A percentile compares a stretch with the other conserved stretches of the same genome.
These are phyloP conservation scores for Drosophila fungiperda DNA, from an alignment of 2,888 invertebrate species.

Conservation along the genomic window DNA sequence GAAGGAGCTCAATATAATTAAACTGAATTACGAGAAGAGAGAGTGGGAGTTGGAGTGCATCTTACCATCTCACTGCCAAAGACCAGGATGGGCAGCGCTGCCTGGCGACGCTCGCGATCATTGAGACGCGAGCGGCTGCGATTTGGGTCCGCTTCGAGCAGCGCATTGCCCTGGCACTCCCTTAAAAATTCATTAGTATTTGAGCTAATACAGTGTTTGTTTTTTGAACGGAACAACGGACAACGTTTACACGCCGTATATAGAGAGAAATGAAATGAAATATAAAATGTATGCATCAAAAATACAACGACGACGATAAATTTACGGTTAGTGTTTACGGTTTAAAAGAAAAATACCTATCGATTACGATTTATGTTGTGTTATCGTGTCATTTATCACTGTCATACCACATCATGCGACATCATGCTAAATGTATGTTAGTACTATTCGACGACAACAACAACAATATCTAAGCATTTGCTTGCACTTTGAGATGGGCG, in stretches of 20 bases:
- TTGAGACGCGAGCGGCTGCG: slow-evolving; percentile 87
- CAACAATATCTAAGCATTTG: slow-evolving; percentile 21
- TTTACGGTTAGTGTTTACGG: slow-evolving; percentile 39
- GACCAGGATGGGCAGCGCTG: slow-evolving; percentile 94
- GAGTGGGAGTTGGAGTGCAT: neutral
- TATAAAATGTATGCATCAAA: slow-evolving; percentile 47
- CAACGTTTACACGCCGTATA: slow-evolving; percentile 64
- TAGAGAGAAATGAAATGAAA: slow-evolving; percentile 57
- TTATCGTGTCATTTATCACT: slow-evolving; percentile 21
- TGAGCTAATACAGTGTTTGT: slow-evolving; percentile 86
- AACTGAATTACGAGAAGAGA: neutral
- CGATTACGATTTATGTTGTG: slow-evolving; percentile 15
- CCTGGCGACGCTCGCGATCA: slow-evolving; percentile 93
- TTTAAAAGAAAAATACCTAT: slow-evolving; percentile 33
- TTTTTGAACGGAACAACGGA: slow-evolving; percentile 54
- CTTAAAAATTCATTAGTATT: slow-evolving; percentile 93
- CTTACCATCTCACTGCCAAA: slow-evolving; percentile 94
- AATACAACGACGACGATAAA: slow-evolving; percentile 39
- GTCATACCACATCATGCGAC: slow-evolving; percentile 32
- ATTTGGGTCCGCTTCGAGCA: slow-evolving; percentile 85
- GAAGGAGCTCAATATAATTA: neutral
- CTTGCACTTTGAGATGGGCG: neutral
- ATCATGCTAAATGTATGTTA: slow-evolving; percentile 42
- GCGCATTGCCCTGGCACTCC: slow-evolving; percentile 87
- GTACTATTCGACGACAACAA: slow-evolving; percentile 24